Conservation (phyloP, 2,113 vertebrate genomes). For the Corythaixoides concolor region DNA sequence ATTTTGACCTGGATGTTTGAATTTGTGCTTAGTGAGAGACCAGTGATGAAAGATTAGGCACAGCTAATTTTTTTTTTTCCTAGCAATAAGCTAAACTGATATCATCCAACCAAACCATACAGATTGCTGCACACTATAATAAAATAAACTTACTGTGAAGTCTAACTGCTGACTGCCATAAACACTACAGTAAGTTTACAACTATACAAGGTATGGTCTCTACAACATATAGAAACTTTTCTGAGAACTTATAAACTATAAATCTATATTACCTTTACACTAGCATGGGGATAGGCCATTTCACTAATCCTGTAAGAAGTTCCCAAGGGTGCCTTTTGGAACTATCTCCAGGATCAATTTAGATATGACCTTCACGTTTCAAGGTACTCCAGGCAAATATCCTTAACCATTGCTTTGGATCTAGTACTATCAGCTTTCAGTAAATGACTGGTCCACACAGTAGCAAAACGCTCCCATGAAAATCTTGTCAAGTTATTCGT, state of each 20-base stretch:
- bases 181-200: background rate
- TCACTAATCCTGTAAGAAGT: background rate
- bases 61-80: background rate
- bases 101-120: rapidly evolving
- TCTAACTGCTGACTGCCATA: background rate
- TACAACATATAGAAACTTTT: background rate
- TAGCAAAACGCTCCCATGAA: background rate
- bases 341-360: background rate
- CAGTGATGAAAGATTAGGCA: background rate
- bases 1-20: background rate
- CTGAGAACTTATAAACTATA: background rate
- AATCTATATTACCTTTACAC: background rate
- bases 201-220: rapidly evolving
- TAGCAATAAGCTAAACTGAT: background rate
- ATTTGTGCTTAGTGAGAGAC: background rate
- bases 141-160: background rate
- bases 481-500: background rate
- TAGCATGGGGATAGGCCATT: background rate
- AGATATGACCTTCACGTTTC: background rate
- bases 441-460: background rate
- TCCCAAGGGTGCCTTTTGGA: background rate
- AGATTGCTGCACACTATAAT: background rate
- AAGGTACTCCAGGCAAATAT: background rate
- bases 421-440: background rate
- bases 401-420: background rate